A percentile compares a stretch with the other conserved stretches of the same genome.
Conservation (phyloP, 2,113 vertebrate species). For the Phalacrocorax pelagicus region DNA sequence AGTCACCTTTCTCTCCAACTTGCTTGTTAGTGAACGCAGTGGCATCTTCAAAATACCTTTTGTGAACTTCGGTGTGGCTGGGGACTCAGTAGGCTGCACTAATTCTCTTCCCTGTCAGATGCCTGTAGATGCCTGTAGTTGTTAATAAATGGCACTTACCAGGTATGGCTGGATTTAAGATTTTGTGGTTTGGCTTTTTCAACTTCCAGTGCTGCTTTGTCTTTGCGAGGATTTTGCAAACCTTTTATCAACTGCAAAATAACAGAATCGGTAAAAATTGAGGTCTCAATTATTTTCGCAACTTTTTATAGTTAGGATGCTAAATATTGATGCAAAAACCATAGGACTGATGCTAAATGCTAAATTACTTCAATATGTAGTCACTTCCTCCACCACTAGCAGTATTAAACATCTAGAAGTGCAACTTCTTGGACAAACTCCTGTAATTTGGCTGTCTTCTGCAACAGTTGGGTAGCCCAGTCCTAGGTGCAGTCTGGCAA, state of each 20-base stretch:
- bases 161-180: neutral
- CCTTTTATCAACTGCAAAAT: neutral
- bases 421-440: neutral
- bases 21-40: neutral
- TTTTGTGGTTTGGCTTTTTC: neutral
- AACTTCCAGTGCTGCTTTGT: neutral
- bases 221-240: neutral
- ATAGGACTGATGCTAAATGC: neutral
- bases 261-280: neutral
- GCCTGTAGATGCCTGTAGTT: neutral
- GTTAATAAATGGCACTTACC: neutral
- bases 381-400: neutral
- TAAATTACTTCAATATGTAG: neutral
- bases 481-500: neutral
- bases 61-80: neutral
- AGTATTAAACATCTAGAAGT: neutral
- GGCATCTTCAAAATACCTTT: neutral
- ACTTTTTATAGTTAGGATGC: accelerated
- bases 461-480: neutral
- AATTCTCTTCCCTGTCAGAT: neutral
- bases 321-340: neutral
- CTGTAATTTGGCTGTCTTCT: neutral
- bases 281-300: neutral
- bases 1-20: neutral
- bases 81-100: neutral